These are phyloP conservation scores for Felis chaus DNA, from an alignment of 2,113 vertebrate genomes.

Conservation along the genomic window DNA sequence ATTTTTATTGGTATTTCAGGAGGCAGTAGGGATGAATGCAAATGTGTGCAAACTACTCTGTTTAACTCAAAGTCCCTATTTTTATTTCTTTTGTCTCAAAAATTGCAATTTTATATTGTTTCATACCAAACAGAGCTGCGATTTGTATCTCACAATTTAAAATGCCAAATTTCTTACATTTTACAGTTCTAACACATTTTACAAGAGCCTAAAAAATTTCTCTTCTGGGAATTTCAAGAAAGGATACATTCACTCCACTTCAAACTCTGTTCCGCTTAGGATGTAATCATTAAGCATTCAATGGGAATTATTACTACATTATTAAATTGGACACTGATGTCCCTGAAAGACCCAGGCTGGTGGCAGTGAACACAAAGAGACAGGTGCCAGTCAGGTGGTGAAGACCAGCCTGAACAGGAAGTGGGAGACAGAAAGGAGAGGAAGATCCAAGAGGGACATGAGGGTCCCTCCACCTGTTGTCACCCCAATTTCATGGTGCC, in stretches of 20 bases:
- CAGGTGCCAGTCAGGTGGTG: neutral
- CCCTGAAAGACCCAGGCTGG: neutral
- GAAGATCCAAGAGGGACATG: neutral
- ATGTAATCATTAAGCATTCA: neutral
- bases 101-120: conserved; percentile 47
- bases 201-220: neutral
- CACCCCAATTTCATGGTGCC: neutral
- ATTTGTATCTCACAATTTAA: conserved; percentile 62
- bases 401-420: neutral
- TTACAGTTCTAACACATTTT: conserved; percentile 58
- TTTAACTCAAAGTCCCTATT: conserved; percentile 34
- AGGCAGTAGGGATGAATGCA: neutral
- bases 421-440: neutral
- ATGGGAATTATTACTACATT: neutral
- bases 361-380: neutral
- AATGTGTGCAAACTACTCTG: conserved; percentile 2
- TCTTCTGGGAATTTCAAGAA: conserved; percentile 44
- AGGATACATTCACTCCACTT: neutral
- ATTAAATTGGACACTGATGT: neutral
- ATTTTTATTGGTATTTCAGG: neutral
- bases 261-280: neutral
- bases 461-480: neutral
- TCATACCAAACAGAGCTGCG: conserved; percentile 51
- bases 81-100: conserved; percentile 55
- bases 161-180: conserved; percentile 47